Evolutionary conservation across 2,113 vertebrate species (phyloP).

Genomic region (Mastomys natalensis): DNA sequence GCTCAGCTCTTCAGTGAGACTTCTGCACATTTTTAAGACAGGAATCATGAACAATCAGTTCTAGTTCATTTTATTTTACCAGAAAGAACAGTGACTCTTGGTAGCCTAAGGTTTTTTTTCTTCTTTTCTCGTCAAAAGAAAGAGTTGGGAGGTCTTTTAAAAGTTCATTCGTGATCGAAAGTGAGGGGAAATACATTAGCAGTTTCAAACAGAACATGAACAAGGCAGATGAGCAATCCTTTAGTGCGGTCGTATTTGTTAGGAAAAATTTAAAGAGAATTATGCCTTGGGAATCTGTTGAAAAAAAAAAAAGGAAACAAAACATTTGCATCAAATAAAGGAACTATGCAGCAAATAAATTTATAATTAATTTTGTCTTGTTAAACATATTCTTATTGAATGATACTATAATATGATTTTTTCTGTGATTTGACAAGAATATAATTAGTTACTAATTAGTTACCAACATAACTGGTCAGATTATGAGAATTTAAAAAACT

Average conservation of each 20-base stretch:
- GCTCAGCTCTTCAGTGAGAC: slow-evolving; percentile 76
- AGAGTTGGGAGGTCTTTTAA: not conserved
- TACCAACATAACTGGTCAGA: not conserved
- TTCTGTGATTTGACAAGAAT: not conserved
- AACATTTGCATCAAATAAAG: not conserved
- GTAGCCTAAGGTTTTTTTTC: not conserved
- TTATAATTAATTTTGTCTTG: slow-evolving; percentile 30
- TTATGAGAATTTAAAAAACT: slow-evolving; percentile 36
- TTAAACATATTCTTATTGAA: slow-evolving; percentile 26
- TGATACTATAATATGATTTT: not conserved
- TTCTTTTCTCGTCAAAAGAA: not conserved
- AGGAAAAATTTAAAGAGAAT: slow-evolving; percentile 38
- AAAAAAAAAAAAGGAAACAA: slow-evolving; percentile 43
- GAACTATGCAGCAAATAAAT: not conserved
- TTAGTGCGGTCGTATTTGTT: slow-evolving; percentile 3
- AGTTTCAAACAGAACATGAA: slow-evolving; percentile 51
- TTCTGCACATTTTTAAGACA: slow-evolving; percentile 79
- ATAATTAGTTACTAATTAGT: not conserved
- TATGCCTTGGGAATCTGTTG: slow-evolving; percentile 31
- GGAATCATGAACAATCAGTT: not conserved
- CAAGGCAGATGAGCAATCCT: not conserved
- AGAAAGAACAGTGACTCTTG: slow-evolving; percentile 47
- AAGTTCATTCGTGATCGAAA: slow-evolving; percentile 17
- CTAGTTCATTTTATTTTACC: slow-evolving; percentile 6
- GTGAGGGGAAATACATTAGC: not conserved